Percentiles rank a stretch among this genome's conserved stretches.
These are phyloP conservation scores for Drosophila flavopinicola DNA, from an alignment of 2,888 invertebrate species.

Conservation along the genomic window DNA sequence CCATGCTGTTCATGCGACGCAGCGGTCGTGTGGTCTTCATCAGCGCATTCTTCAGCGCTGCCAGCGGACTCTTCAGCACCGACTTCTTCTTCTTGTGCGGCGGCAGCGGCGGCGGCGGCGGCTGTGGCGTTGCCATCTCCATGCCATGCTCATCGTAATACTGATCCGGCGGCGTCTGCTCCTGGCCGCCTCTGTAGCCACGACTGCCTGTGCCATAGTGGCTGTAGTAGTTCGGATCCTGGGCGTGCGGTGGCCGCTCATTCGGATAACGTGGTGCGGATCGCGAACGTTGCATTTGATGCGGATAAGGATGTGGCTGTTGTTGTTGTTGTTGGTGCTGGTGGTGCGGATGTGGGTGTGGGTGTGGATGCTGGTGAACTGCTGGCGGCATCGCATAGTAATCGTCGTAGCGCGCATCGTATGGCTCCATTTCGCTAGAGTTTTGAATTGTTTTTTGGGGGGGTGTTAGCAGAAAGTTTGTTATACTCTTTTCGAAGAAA, in stretches of 20 bases:
- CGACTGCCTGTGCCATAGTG: constrained; percentile 60
- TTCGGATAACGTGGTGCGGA: constrained; percentile 74
- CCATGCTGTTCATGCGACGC: constrained; percentile 84
- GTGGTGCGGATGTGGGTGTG: constrained; percentile 13
- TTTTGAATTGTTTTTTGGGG: constrained; percentile 35
- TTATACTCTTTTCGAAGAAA: no score
- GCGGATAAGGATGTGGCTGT: constrained; percentile 46
- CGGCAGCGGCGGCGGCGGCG: constrained; percentile 62
- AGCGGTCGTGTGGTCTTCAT: constrained; percentile 83
- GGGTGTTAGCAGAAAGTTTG: constrained; percentile 48
- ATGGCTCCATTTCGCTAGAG: constrained; percentile 84
- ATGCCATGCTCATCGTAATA: constrained; percentile 75
- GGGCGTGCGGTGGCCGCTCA: constrained; percentile 65
- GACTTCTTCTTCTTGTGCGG: constrained; percentile 83
- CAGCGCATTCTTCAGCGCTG: constrained; percentile 83
- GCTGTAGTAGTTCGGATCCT: constrained; percentile 75
- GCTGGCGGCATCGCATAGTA: constrained; percentile 81
- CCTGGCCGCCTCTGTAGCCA: constrained; percentile 38
- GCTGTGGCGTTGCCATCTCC: constrained; percentile 74
- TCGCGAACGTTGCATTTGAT: constrained; percentile 72
- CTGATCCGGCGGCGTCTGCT: constrained; percentile 58
- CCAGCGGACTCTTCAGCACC: constrained; percentile 83
- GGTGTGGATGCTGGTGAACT: constrained; percentile 13
- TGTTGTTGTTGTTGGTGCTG: constrained; percentile 19
- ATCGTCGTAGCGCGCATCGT: constrained; percentile 81